phyloP scores from a whole-genome alignment of 2,113 vertebrate species.

The Epinephelus lanceolatus region DNA sequence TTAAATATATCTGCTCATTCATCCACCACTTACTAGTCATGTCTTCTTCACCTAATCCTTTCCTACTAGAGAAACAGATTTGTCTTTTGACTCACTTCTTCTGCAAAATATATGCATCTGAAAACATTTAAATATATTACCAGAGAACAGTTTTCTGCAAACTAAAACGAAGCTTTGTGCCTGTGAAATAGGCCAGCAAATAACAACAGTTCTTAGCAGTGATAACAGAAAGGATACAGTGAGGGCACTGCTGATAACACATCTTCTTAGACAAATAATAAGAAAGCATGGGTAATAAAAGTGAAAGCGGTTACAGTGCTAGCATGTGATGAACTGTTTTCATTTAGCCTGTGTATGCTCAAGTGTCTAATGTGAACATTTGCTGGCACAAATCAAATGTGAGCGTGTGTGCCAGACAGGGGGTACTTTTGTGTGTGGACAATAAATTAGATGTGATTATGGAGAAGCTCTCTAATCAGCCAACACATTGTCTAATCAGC shows the following conservation, averaged over 20 bases:
- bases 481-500: slow-evolving; percentile 46
- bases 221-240: neutral
- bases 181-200: neutral
- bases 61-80: neutral
- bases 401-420: neutral
- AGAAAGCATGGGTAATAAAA: neutral
- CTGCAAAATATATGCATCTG: neutral
- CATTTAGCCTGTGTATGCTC: neutral
- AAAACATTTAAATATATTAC: neutral
- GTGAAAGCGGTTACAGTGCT: neutral
- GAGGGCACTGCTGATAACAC: neutral
- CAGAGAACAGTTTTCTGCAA: neutral
- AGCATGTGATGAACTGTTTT: neutral
- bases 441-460: slow-evolving; percentile 38
- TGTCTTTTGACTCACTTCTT: neutral
- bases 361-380: slow-evolving; percentile 11
- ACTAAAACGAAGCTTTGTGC: neutral
- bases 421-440: slow-evolving; percentile 15
- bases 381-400: slow-evolving; percentile 27
- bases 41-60: too few species aligned
- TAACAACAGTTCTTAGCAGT: neutral
- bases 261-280: neutral
- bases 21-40: neutral
- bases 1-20: neutral
- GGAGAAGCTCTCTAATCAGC: slow-evolving; percentile 38